phyloP scores from a whole-genome alignment of 1,140 invertebrate species.

The Drosophila nebulosa region DNA sequence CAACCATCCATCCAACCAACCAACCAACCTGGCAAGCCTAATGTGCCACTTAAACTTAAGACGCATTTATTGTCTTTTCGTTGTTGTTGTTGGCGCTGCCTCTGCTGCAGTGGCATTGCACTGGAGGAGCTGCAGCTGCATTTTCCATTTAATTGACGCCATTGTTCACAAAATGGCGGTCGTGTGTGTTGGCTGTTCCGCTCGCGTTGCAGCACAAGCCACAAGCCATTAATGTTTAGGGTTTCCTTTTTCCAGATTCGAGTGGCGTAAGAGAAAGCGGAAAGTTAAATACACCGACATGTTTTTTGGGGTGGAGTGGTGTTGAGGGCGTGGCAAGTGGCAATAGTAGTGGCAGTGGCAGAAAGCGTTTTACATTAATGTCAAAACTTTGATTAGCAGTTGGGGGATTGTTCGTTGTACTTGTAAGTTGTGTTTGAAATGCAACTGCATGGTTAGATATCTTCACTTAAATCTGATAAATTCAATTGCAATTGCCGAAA shows the following conservation, averaged over 20 bases:
- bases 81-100: constrained; percentile 12
- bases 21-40: constrained; percentile 57
- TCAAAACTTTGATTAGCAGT: constrained; percentile 20
- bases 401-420: neutral
- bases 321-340: constrained; percentile 11
- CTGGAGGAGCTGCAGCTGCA: constrained; percentile 44
- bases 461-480: neutral
- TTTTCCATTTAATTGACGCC: constrained; percentile 77
- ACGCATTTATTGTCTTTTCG: constrained; percentile 74
- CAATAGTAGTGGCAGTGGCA: constrained; percentile 4
- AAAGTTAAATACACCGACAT: constrained; percentile 21
- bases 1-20: constrained; percentile 6
- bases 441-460: neutral
- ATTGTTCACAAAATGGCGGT: constrained; percentile 78
- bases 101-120: constrained; percentile 8
- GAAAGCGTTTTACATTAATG: constrained; percentile 43
- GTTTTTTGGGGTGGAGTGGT: constrained; percentile 20
- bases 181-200: constrained; percentile 34
- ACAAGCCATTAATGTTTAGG: constrained; percentile 64
- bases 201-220: constrained; percentile 25
- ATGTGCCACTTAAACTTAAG: constrained; percentile 78
- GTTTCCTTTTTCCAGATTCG: constrained; percentile 4
- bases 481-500: neutral
- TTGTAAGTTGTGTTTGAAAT: neutral
- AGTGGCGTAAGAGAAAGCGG: neutral